A percentile compares a stretch with the other conserved stretches of the same genome.
Evolutionary conservation across 2,113 vertebrate genomes (phyloP).

Genomic region (Oryzias curvinotus): DNA sequence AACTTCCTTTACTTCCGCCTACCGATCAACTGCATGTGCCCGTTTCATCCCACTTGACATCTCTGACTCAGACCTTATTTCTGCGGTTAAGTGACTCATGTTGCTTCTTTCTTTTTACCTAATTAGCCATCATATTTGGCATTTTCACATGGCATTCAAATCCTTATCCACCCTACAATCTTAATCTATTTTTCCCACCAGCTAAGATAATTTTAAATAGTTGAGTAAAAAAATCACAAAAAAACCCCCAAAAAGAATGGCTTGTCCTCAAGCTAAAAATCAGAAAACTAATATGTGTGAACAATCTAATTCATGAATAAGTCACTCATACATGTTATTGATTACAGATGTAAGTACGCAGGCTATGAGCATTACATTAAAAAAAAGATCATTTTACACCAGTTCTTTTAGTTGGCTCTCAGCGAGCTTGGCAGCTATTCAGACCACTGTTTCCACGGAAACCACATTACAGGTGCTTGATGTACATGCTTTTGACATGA

Average conservation of each 20-base stretch:
- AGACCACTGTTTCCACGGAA: conserved; percentile 45
- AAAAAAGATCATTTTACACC: neutral
- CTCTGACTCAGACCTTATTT: conserved; percentile 30
- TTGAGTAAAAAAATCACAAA: conserved; percentile 3
- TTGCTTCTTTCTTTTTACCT: conserved; percentile 11
- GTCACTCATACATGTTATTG: neutral
- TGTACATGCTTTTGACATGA: conserved; percentile 30
- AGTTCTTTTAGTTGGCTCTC: neutral
- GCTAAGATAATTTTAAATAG: conserved; percentile 6
- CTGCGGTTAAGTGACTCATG: conserved; percentile 17
- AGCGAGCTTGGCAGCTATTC: conserved; percentile 35
- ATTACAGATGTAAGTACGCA: neutral
- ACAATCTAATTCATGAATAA: too few relatives aligned
- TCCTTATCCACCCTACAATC: too few relatives aligned
- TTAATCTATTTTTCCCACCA: neutral
- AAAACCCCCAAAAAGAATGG: conserved; percentile 2
- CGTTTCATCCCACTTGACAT: conserved; percentile 15
- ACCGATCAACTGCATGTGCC: conserved; percentile 21
- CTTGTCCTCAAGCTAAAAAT: conserved; percentile 3
- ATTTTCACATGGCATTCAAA: neutral
- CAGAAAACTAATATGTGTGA: too few relatives aligned
- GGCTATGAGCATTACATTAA: too few relatives aligned
- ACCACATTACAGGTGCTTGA: conserved; percentile 41
- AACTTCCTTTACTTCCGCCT: conserved; percentile 20
- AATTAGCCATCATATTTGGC: neutral